A percentile compares a stretch with the other conserved stretches of the same genome.
Conservation (phyloP, 2,888 invertebrate genomes). For the Eilema griseolum region DNA sequence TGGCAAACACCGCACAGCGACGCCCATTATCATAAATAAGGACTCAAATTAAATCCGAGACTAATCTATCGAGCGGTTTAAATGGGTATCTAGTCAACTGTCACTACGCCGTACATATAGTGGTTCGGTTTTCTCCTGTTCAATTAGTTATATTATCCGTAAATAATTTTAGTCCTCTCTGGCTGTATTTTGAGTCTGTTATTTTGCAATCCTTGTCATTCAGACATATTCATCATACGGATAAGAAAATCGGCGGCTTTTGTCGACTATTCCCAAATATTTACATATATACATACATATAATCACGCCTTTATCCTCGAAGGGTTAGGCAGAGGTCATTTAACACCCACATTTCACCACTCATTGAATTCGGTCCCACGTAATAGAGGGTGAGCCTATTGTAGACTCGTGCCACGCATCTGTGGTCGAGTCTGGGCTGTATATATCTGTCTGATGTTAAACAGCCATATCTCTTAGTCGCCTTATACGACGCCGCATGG, state of each 20-base stretch:
- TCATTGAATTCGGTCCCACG: too few species aligned
- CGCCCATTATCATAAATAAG: not conserved
- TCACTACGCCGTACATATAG: not conserved
- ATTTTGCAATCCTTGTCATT: not conserved
- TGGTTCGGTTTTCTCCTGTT: not conserved
- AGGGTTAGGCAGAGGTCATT: too few species aligned
- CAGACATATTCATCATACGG: not conserved
- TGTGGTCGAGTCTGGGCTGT: too few species aligned
- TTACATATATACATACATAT: too few species aligned
- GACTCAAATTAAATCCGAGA: not conserved
- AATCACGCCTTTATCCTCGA: too few species aligned
- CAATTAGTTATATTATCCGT: not conserved
- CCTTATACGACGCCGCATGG: too few species aligned
- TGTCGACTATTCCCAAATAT: not conserved
- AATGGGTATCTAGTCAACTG: slow-evolving; percentile 1
- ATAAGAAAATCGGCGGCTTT: not conserved
- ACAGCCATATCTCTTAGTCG: too few species aligned
- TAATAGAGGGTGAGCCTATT: too few species aligned
- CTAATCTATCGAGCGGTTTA: not conserved
- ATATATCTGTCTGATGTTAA: too few species aligned
- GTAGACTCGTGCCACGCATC: too few species aligned
- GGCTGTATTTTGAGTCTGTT: not conserved
- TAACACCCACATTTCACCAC: too few species aligned
- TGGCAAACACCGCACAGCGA: not conserved
- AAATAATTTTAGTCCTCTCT: not conserved